Conservation (phyloP, 2,888 invertebrate genomes). For the Megalurothrips usitatus region DNA sequence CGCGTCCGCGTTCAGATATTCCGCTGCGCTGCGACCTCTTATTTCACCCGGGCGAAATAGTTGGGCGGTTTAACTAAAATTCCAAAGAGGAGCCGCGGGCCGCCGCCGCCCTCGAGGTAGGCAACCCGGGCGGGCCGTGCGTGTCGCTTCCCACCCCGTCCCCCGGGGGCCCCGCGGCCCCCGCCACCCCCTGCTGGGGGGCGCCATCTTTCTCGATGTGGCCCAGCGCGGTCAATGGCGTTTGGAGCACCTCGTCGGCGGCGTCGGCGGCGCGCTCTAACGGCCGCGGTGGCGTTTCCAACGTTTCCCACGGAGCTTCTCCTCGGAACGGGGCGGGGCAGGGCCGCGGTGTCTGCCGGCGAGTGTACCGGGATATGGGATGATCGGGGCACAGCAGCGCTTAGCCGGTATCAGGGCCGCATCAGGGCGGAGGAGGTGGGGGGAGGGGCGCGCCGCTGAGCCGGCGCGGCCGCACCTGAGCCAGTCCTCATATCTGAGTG, state of each 20-base stretch:
- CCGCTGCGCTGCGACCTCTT: neutral
- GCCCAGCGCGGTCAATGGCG: too few species aligned
- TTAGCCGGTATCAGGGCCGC: neutral
- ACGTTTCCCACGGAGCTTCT: too few species aligned
- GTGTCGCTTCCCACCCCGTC: neutral
- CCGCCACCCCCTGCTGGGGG: neutral
- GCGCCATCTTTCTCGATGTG: neutral
- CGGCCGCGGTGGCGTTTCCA: too few species aligned
- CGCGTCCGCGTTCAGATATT: neutral
- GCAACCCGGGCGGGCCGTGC: neutral
- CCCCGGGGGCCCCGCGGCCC: neutral
- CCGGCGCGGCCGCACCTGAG: neutral
- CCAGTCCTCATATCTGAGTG: conserved; percentile 22
- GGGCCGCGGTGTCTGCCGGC: neutral
- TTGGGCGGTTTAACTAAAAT: too few species aligned
- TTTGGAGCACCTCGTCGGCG: too few species aligned
- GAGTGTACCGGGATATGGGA: too few species aligned
- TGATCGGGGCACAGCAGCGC: neutral
- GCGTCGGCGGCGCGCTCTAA: too few species aligned
- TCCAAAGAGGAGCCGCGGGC: neutral
- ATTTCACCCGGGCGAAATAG: neutral
- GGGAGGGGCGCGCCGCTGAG: neutral
- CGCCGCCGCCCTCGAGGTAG: neutral
- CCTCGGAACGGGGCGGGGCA: conserved; percentile 32
- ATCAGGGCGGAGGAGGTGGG: too few species aligned